Base-by-base conservation (phyloP, 2,113 vertebrate species). In the Lonchura striata region DNA sequence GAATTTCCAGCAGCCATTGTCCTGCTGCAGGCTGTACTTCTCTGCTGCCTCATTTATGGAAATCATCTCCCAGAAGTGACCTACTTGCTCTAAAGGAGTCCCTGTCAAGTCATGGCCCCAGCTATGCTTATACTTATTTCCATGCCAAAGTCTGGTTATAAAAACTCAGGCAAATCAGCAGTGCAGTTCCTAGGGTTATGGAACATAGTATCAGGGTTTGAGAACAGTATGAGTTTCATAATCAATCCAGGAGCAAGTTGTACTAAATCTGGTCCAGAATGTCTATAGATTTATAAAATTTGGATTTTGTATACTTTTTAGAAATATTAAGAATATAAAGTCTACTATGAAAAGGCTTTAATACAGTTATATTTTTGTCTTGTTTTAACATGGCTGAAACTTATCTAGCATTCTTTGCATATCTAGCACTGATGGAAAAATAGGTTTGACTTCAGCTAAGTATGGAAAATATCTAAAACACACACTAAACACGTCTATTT, bases 11-110 rank as follows among this genome's bases (percentile, higher is more conserved):
- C 31, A 94, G 5, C 14, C 37, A 23, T 23, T 46, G n/a, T 33
- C 37, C 66, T 64, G n/a, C 33, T 0, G 0, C 35, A 69, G 57
- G 24, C 41, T 56, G 16, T 31, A 19, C 10, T 74, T 59, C 63
- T 69, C 33, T 20, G 13, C 41, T 44, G 35, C 49, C 33, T 66
- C 50, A 57, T 0, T 0, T 23, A 12, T 3, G 10, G 33, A 54
- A 79, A 87, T 64, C 28, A 31, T 24, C 53, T 71, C 56, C 31
- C 63, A 65, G 66, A 71, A 27, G n/a, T 85, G 56, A 68, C n/a
- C 44, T 72, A 15, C 35, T 60, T 68, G 44, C 69, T 71, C 39
- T 30, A n/a, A 47, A 47, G 13, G n/a, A 84, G 14, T 41, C 4
- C 13, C n/a, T 82, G 24, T n/a, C 31, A 68, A 56, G 56, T 20